Conservation (phyloP, 2,113 vertebrate species). For the Pangasianodon hypophthalmus region DNA sequence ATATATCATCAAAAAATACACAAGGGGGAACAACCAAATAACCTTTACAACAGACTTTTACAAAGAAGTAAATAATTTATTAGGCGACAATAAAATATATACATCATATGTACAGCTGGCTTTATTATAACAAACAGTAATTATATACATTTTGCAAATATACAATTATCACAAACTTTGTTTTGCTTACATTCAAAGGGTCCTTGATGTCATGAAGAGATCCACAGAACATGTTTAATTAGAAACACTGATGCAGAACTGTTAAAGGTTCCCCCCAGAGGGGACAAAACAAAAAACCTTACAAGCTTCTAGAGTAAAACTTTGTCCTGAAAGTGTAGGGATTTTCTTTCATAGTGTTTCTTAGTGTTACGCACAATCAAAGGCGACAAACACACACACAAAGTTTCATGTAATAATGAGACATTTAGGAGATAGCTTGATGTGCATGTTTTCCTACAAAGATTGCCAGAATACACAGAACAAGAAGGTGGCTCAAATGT, state of each 20-base stretch:
- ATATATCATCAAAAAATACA: background rate
- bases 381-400: background rate
- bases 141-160: background rate
- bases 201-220: background rate
- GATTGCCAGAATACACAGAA: background rate
- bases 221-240: background rate
- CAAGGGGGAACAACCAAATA: too few relatives aligned
- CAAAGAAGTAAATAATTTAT: conserved; percentile 28
- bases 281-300: background rate
- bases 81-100: background rate
- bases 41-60: background rate
- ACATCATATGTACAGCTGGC: background rate
- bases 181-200: background rate
- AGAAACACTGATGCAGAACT: background rate
- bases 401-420: background rate
- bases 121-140: background rate
- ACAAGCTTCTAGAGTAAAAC: background rate
- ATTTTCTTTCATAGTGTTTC: background rate
- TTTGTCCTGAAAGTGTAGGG: background rate
- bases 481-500: background rate
- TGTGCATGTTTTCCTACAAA: background rate
- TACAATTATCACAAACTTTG: background rate
- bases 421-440: background rate
- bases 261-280: background rate
- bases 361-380: too few relatives aligned